Evolutionary conservation across 2,888 invertebrate genomes (phyloP), one percentile per base, ranked within the genome.

Genomic region (Drosophila atripex): DNA sequence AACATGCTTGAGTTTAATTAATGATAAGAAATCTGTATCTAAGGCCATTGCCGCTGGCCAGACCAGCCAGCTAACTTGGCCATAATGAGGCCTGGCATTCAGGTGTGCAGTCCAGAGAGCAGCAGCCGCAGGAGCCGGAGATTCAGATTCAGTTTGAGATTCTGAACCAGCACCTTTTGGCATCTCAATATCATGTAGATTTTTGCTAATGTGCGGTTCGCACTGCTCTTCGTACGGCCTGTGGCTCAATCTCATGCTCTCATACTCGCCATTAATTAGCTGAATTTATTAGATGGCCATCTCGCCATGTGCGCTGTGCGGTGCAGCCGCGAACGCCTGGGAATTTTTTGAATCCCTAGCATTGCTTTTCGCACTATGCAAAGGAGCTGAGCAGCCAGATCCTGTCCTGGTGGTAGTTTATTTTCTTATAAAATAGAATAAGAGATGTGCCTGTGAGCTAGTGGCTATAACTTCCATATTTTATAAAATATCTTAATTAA

Each of bases 1-100:
- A 90, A 90, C 90, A 90, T 90, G 90, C 90, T 89, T 90, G 90
- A 88, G 88, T 90, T 91, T 90, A 90, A 90, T 90, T 91, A 90
- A 90, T 90, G 91, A 91, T 91, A 90, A 90, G 90, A 89, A 91
- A 90, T 90, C 91, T 90, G 88, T 89, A 90, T 89, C 89, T 89
- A 89, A 89, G 87, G 80, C 88, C 69, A 83, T 75, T 68, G 77
- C 86, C 86, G 77, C 69, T 71, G 71, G 74, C 72, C 72, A 63
- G 69, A 32, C 59, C 50, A 54, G 35, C 54, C 4, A n/a, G 38
- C 35, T 50, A 43, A 52, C 49, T 21, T 57, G 65, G 35, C 66
- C 61, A 50, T 87, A 82, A 82, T 82, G 82, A 84, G 78, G 58
- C n/a, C 66, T 63, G 68, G 86, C 79, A 80, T 76, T 80, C 73